Conservation (phyloP, 2,113 vertebrate genomes). For the Pungitius pungitius region DNA sequence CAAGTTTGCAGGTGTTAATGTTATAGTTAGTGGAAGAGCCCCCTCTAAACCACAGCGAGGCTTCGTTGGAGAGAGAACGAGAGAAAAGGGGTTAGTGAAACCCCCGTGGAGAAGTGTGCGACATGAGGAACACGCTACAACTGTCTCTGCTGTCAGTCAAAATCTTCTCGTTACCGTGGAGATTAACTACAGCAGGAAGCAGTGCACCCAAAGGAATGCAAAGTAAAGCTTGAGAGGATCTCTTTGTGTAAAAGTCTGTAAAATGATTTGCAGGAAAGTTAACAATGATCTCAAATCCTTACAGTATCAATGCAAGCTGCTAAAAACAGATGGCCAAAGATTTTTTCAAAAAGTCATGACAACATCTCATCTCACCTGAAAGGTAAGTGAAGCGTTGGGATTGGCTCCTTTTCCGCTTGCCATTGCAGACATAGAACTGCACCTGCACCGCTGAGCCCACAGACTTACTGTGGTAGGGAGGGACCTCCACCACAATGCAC, state of each 20-base stretch:
- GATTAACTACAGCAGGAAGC: slow-evolving; percentile 13
- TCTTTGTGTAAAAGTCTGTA: slow-evolving; percentile 9
- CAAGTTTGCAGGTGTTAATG: slow-evolving; percentile 74
- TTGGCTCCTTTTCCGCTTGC: slow-evolving; percentile 98
- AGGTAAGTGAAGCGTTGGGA: slow-evolving; percentile 97
- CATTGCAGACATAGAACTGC: slow-evolving; percentile 98
- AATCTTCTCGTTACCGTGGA: slow-evolving; percentile 10
- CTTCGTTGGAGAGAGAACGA: slow-evolving; percentile 58
- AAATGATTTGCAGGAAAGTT: neutral
- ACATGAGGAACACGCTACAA: slow-evolving; percentile 5
- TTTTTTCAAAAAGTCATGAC: neutral
- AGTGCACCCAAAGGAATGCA: slow-evolving; percentile 6
- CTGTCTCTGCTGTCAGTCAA: slow-evolving; percentile 41
- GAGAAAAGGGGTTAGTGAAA: slow-evolving; percentile 59
- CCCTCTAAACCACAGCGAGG: slow-evolving; percentile 56
- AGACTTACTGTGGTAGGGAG: slow-evolving; percentile 95
- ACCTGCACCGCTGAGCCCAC: slow-evolving; percentile 92
- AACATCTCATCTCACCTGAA: slow-evolving; percentile 85
- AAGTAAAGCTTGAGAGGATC: slow-evolving; percentile 18
- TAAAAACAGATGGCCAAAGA: neutral
- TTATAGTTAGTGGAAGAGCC: slow-evolving; percentile 63
- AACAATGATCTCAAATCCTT: neutral
- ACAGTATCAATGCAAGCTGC: neutral
- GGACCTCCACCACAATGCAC: slow-evolving; percentile 93
- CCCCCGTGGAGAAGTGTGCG: slow-evolving; percentile 38